Percentiles rank a stretch among this genome's conserved stretches.
Evolutionary conservation across 2,113 vertebrate genomes (phyloP).

Genomic region (Bos indicus): DNA sequence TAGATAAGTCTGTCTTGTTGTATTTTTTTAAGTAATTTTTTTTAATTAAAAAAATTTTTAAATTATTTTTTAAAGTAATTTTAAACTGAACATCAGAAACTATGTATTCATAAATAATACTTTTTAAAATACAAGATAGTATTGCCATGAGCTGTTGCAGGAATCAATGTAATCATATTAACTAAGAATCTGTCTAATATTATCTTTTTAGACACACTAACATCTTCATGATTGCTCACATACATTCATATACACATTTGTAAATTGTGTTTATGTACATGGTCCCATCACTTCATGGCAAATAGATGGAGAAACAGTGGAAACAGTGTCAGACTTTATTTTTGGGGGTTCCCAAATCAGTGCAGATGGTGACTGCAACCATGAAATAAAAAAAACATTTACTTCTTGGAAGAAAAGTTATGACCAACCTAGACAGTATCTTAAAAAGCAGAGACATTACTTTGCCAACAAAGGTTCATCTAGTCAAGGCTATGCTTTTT

Average conservation of each 20-base stretch:
- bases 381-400: not conserved
- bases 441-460: not conserved
- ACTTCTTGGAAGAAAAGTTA: not conserved
- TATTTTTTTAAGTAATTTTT: not conserved
- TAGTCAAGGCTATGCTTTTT: not conserved
- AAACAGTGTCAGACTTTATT: not conserved
- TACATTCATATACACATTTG: not conserved
- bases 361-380: not conserved
- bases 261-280: not conserved
- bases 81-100: not conserved
- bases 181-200: not conserved
- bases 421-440: not conserved
- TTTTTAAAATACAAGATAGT: not conserved
- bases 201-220: not conserved
- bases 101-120: not conserved
- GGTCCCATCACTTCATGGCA: not conserved
- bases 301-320: not conserved
- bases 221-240: not conserved
- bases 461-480: not conserved
- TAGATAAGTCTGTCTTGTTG: not conserved
- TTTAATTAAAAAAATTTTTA: too few relatives aligned
- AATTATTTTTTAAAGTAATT: not conserved
- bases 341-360: not conserved
- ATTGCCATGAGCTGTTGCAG: not conserved
- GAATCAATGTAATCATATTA: not conserved